A percentile compares a stretch with the other conserved stretches of the same genome.
phyloP scores from a whole-genome alignment of 2,113 vertebrate species.

The Mesocricetus auratus region DNA sequence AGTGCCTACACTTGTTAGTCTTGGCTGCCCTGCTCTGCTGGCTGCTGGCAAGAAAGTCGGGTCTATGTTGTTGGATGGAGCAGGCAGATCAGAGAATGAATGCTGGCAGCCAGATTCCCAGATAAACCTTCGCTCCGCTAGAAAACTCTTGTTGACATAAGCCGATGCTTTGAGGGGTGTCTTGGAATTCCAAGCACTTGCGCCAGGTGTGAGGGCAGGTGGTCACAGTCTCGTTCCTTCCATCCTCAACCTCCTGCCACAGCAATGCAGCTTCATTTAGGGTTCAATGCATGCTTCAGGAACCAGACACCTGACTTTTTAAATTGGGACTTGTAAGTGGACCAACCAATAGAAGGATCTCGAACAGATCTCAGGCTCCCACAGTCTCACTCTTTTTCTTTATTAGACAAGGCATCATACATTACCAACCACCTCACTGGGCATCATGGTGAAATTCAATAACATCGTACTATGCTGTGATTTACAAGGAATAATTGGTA shows the following conservation, averaged over 20 bases:
- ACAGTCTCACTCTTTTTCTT: not conserved
- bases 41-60: constrained; percentile 71
- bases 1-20: constrained; percentile 73
- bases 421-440: not conserved
- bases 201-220: constrained; percentile 70
- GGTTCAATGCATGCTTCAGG: constrained; percentile 14
- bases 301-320: constrained; percentile 21
- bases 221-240: not conserved
- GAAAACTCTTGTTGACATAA: constrained; percentile 74
- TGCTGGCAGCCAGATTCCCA: constrained; percentile 78
- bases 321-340: not conserved
- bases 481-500: not conserved
- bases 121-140: constrained; percentile 76
- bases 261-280: not conserved
- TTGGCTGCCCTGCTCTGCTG: not conserved
- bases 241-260: not conserved
- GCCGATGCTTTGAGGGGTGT: constrained; percentile 57
- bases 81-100: constrained; percentile 71
- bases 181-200: constrained; percentile 70
- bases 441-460: not conserved
- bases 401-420: not conserved
- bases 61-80: constrained; percentile 67
- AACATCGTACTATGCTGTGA: not conserved
- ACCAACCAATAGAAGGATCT: not conserved
- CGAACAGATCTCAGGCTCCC: not conserved